Evolutionary conservation across 2,797 vertebrate genomes (phyloP).

Genomic region (Squalus acanthias): DNA sequence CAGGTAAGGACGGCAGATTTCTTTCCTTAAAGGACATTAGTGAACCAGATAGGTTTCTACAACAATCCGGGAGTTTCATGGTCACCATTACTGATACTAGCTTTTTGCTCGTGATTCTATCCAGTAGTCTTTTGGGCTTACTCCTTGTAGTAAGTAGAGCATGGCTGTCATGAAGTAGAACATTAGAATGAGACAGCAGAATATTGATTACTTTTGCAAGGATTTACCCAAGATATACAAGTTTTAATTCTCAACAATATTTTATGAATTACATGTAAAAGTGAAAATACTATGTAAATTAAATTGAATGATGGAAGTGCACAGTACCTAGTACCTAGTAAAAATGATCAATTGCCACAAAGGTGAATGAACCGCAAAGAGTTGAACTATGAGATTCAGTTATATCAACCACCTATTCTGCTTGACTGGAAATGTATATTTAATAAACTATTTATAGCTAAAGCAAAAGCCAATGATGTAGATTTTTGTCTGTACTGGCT

Average conservation of each 20-base stretch:
- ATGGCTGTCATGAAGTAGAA: neutral
- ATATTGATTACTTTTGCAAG: neutral
- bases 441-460: neutral
- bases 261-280: neutral
- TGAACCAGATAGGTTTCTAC: too few relatives aligned
- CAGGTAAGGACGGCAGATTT: too few relatives aligned
- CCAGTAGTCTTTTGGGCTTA: neutral
- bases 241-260: neutral
- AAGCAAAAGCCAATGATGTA: neutral
- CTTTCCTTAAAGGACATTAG: too few relatives aligned
- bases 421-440: neutral
- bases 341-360: neutral
- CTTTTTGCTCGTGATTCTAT: neutral
- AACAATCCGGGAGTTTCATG: too few relatives aligned
- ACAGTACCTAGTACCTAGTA: neutral
- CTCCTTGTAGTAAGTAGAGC: neutral
- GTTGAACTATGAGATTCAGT: neutral
- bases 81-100: too few relatives aligned
- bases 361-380: neutral
- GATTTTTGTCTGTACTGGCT: neutral
- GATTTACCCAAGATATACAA: too few relatives aligned
- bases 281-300: neutral
- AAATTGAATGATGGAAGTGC: neutral
- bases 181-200: neutral
- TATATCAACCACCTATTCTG: too few relatives aligned